A percentile compares a stretch with the other conserved stretches of the same genome.
Conservation (phyloP, 2,888 invertebrate genomes). For the Drosophila austrosaltans region DNA sequence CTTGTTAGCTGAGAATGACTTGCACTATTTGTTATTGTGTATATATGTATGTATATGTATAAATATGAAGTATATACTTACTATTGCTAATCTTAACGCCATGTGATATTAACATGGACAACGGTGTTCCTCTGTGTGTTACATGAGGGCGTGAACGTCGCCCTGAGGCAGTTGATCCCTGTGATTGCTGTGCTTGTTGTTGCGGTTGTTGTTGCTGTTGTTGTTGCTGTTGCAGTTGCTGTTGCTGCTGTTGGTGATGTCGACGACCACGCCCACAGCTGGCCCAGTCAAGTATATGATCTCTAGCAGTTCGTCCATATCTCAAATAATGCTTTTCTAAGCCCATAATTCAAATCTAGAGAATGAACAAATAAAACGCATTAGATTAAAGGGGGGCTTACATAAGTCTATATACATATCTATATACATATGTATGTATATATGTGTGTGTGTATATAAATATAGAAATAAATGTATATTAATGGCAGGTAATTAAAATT, state of each 20-base stretch:
- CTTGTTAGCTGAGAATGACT: background rate
- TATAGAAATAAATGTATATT: conserved; percentile 39
- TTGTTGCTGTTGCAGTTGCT: conserved; percentile 48
- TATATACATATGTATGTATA: no score
- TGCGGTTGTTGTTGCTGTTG: conserved; percentile 39
- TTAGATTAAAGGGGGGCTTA: conserved; percentile 15
- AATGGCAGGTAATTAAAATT: conserved; percentile 49
- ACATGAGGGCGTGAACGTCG: conserved; percentile 66
- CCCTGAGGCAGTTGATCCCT: conserved; percentile 53
- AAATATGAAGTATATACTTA: conserved; percentile 84
- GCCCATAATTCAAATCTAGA: conserved; percentile 85
- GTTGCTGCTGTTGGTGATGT: conserved; percentile 44
- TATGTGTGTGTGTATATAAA: conserved; percentile 2
- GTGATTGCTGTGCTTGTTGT: conserved; percentile 47
- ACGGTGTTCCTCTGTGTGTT: conserved; percentile 85
- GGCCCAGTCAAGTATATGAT: conserved; percentile 88
- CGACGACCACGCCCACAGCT: conserved; percentile 67
- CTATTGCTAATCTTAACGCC: conserved; percentile 90
- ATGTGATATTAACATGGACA: conserved; percentile 92
- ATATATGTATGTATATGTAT: no score
- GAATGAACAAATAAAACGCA: conserved; percentile 37
- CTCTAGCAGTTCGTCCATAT: conserved; percentile 89
- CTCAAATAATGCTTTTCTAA: conserved; percentile 91
- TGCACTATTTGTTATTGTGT: background rate
- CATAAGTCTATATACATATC: background rate